Base-by-base conservation (phyloP, 2,113 vertebrate species). In the Neogale vison region DNA sequence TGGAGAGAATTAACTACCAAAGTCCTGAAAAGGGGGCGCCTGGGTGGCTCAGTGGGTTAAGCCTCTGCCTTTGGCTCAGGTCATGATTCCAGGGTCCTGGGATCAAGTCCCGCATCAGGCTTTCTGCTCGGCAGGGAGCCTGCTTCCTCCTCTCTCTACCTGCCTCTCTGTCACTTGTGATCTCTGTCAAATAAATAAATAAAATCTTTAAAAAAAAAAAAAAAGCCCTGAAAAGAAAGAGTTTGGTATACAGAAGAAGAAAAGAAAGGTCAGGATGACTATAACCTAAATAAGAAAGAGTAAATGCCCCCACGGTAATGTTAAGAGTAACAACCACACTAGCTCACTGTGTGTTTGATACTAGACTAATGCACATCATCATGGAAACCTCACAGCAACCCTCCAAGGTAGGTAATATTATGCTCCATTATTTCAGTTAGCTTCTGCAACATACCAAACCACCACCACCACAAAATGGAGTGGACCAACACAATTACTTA, bases 261-360 rank as follows among this genome's bases (percentile, higher is more conserved):
- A n/a, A 90, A 61, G 26, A 39, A n/a, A 65, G 10, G 7, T 65
- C 55, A 7, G 9, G 34, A 24, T 59, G 76, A 29, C 50, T 72
- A 50, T 57, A 79, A 82, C 20, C 23, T 72, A 59, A 77, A 1
- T 52, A 52, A 86, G 29, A 81, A 86, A 74, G 21, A 95, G 36
- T 23, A 36, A 71, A 17, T 52, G 11, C 7, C 26, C 18, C 4
- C 26, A 3, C 20, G 10, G 26, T 18, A 10, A 11, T 11, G 7
- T 42, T 45, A 50, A 59, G 26, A 15, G 10, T n/a, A 59, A 47
- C 45, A 57, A 34, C 39, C 36, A 17, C 9, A 47, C 42, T 52
- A 20, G 20, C 34, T 77, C 6, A 14, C 2, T 15, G 36, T 11
- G 42, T 20, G 21, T 26, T 47, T 7, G 21, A 61, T 0, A 0